Percentiles rank a stretch among this genome's conserved stretches.
Evolutionary conservation across 2,113 vertebrate species (phyloP).

Genomic region (Strix uralensis): DNA sequence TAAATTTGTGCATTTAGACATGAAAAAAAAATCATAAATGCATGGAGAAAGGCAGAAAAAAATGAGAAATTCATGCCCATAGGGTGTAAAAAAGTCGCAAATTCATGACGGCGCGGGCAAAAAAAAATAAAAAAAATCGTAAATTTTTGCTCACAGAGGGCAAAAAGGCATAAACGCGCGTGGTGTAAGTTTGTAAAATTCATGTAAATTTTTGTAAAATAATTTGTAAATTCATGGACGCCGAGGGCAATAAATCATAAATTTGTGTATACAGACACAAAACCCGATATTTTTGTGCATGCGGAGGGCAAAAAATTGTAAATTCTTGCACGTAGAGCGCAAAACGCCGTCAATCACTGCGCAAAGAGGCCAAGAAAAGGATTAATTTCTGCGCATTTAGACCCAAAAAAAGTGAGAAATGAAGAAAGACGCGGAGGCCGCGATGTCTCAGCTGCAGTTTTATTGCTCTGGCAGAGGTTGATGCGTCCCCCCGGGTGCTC

Average conservation of each 20-base stretch:
- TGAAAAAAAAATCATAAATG: neutral
- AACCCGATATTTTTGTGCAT: rapidly evolving
- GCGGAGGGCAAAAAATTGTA: neutral
- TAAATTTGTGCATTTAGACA: too few species aligned
- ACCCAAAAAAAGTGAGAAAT: neutral
- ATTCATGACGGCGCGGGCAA: neutral
- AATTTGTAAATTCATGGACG: neutral
- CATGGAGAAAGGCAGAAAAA: too few species aligned
- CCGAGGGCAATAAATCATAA: too few species aligned
- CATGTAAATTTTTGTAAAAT: too few species aligned
- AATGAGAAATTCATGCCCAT: too few species aligned
- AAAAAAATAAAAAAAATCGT: neutral
- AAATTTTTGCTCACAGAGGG: neutral
- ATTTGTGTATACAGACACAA: neutral
- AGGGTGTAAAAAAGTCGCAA: neutral
- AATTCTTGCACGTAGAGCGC: rapidly evolving
- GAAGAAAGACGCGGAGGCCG: neutral
- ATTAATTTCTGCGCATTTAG: too few species aligned
- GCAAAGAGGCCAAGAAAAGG: neutral
- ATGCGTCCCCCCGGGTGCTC: rapidly evolving
- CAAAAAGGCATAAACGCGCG: neutral
- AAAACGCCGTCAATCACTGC: neutral
- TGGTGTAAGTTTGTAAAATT: too few species aligned
- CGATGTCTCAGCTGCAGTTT: neutral
- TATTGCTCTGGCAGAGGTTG: neutral